Evolutionary conservation across 2,888 invertebrate genomes (phyloP).

Genomic region (Malthinus seriepunctatus): DNA sequence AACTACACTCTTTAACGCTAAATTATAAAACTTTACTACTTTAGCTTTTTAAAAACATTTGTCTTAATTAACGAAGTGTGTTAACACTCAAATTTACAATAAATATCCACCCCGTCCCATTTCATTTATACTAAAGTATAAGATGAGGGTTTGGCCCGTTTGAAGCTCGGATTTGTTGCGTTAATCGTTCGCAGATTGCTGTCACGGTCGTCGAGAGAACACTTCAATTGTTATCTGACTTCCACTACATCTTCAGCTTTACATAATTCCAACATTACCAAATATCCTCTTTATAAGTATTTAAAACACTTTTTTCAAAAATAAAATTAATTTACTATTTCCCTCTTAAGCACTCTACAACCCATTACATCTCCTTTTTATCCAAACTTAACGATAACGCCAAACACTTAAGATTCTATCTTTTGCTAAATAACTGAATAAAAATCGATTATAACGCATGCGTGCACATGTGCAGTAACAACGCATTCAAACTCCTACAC

Average conservation of each 20-base stretch:
- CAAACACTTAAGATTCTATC: too few species aligned
- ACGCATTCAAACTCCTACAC: too few species aligned
- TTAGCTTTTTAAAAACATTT: background rate
- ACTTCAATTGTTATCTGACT: slow-evolving; percentile 38
- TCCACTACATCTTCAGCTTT: slow-evolving; percentile 18
- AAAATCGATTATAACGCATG: too few species aligned
- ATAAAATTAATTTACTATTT: too few species aligned
- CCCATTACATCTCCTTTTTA: too few species aligned
- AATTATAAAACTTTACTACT: too few species aligned
- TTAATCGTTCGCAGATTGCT: slow-evolving; percentile 47
- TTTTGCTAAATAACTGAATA: too few species aligned
- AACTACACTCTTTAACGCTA: too few species aligned
- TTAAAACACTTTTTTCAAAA: too few species aligned
- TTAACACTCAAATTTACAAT: slow-evolving; percentile 45
- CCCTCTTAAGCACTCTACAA: too few species aligned
- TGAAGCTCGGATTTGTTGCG: slow-evolving; percentile 43
- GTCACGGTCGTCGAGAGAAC: slow-evolving; percentile 39
- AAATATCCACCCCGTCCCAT: slow-evolving; percentile 46
- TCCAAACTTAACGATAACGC: too few species aligned
- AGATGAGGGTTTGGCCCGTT: slow-evolving; percentile 43
- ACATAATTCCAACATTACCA: slow-evolving; percentile 16
- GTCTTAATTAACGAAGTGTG: slow-evolving; percentile 48
- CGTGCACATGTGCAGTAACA: too few species aligned
- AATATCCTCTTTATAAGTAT: slow-evolving; percentile 14
- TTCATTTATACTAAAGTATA: slow-evolving; percentile 40